These are phyloP conservation scores for Ctenoplectra terminalis DNA, from an alignment of 1,140 invertebrate genomes.

Conservation along the genomic window DNA sequence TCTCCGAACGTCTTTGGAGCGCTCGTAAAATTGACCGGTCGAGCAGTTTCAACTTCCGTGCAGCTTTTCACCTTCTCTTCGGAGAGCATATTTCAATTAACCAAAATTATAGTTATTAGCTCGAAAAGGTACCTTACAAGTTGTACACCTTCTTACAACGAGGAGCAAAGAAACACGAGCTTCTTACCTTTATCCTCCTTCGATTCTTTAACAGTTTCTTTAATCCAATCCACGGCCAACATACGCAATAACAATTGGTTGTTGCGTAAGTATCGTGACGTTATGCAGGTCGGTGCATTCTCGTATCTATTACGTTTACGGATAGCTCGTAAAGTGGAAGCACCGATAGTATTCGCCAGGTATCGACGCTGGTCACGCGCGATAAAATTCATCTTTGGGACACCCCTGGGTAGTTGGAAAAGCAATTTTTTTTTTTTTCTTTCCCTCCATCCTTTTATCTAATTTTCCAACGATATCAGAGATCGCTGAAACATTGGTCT, in stretches of 20 bases:
- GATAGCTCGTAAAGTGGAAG: conserved; percentile 1
- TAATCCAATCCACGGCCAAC: background rate
- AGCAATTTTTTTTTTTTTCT: conserved; percentile 11
- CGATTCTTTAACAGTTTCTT: background rate
- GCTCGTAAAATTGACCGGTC: conserved; percentile 34
- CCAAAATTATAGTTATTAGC: background rate
- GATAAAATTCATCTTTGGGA: conserved; percentile 79
- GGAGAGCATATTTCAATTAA: conserved; percentile 2
- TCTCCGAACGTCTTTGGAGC: conserved; percentile 17
- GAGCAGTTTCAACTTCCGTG: conserved; percentile 1
- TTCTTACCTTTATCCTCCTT: background rate
- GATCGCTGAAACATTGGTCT: conserved; percentile 52
- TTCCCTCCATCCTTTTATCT: background rate
- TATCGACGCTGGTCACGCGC: conserved; percentile 12
- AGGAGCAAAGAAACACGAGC: too few species aligned
- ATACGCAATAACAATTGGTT: background rate
- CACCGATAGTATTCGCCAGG: too few species aligned
- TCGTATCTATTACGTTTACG: background rate
- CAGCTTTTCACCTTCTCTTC: too few species aligned
- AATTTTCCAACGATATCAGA: conserved; percentile 54
- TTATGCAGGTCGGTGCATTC: too few species aligned
- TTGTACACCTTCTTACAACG: background rate
- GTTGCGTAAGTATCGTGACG: too few species aligned
- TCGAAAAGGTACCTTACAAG: background rate
- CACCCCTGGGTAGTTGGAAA: too few species aligned